A percentile compares a stretch with the other conserved stretches of the same genome.
Conservation (phyloP, 2,113 vertebrate genomes). For the Trochalopteron elliotii region DNA sequence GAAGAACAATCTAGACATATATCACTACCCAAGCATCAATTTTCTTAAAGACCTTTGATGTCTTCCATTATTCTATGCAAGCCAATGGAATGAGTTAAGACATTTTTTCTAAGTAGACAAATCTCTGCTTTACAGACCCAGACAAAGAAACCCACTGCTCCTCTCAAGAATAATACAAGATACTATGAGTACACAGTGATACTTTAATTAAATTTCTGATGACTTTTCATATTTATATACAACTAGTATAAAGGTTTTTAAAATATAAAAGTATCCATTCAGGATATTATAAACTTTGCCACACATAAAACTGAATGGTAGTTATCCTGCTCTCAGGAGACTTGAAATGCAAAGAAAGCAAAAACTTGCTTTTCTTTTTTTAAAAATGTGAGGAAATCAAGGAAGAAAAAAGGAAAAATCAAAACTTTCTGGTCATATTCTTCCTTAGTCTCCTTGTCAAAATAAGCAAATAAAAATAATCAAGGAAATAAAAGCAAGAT, state of each 20-base stretch:
- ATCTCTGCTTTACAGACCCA: background rate
- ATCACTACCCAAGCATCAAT: background rate
- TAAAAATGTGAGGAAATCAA: background rate
- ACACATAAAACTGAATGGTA: background rate
- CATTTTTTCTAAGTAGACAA: background rate
- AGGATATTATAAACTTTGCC: background rate
- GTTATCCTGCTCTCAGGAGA: background rate
- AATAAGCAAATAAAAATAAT: background rate
- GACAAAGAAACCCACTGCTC: background rate
- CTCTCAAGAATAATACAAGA: background rate
- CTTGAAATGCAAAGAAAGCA: background rate
- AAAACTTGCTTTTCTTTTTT: background rate
- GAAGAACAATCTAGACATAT: background rate
- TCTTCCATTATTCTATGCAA: background rate
- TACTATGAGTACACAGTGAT: background rate
- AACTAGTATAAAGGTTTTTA: background rate
- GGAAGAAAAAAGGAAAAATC: background rate
- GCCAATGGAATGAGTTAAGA: background rate
- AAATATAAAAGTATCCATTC: background rate
- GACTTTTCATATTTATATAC: background rate
- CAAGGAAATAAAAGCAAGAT: background rate
- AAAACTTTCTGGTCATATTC: background rate
- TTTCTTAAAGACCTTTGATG: background rate
- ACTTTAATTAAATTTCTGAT: background rate
- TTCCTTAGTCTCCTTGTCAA: background rate